phyloP scores from a whole-genome alignment of 2,113 vertebrate genomes.

The Chlamydotis undulata region DNA sequence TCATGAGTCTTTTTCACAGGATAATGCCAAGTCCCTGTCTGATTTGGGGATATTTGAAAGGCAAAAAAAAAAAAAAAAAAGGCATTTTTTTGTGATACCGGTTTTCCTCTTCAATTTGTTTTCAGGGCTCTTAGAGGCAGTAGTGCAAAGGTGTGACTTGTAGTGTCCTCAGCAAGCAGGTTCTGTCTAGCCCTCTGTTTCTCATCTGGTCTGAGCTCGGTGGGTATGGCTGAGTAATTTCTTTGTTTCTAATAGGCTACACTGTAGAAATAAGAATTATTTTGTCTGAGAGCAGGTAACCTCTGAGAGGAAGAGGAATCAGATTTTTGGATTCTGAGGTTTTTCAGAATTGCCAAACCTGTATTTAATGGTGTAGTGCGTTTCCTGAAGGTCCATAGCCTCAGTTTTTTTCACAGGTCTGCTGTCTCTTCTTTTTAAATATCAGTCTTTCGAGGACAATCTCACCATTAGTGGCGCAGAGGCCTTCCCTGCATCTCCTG shows the following conservation, averaged over 20 bases:
- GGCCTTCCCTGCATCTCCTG: neutral
- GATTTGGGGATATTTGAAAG: neutral
- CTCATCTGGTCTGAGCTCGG: neutral
- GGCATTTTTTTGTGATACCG: neutral
- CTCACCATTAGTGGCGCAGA: neutral
- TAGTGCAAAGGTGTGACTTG: neutral
- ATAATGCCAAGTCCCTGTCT: neutral
- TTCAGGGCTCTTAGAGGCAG: neutral
- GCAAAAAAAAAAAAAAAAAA: no score
- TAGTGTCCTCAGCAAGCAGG: neutral
- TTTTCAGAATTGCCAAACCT: neutral
- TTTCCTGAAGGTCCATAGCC: neutral
- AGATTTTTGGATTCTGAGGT: neutral
- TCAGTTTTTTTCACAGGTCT: neutral
- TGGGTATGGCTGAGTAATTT: neutral
- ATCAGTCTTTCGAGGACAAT: neutral
- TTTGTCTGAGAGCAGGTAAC: neutral
- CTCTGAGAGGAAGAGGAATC: neutral
- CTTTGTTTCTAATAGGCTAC: neutral
- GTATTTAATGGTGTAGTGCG: neutral
- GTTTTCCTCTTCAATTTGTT: neutral
- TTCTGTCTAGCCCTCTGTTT: neutral
- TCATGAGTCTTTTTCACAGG: neutral
- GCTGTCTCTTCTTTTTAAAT: neutral
- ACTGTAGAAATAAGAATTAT: neutral